Evolutionary conservation across 2,888 invertebrate species (phyloP).

Genomic region (Agonopterix alstromeriana): DNA sequence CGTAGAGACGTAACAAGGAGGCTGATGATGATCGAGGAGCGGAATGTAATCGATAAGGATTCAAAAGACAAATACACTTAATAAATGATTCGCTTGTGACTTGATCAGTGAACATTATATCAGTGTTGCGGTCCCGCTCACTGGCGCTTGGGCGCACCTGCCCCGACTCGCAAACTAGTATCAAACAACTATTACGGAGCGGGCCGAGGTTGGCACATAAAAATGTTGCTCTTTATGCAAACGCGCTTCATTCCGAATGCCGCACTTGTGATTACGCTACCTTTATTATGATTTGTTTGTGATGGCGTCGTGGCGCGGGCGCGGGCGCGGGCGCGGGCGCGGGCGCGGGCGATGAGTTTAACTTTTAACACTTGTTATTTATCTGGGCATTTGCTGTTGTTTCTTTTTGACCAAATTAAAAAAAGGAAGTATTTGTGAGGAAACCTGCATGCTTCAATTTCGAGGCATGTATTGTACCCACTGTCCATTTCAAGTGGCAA

Average conservation of each 20-base stretch:
- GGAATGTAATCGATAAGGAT: too few species aligned
- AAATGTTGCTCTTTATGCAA: constrained; percentile 15
- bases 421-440: too few species aligned
- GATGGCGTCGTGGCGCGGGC: not conserved
- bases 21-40: too few species aligned
- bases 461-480: too few species aligned
- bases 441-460: too few species aligned
- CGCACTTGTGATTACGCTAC: not conserved
- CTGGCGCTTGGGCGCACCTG: constrained; percentile 10
- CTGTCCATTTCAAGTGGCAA: too few species aligned
- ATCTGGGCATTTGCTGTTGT: too few species aligned
- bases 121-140: constrained; percentile 1
- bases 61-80: not conserved
- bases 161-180: constrained; percentile 10
- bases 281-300: not conserved
- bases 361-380: too few species aligned
- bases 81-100: not conserved
- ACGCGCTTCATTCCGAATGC: constrained; percentile 1
- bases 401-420: too few species aligned
- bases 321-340: too few species aligned
- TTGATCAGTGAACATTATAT: not conserved
- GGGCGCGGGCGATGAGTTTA: too few species aligned
- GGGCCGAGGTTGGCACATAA: constrained; percentile 1
- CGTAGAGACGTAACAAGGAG: too few species aligned
- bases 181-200: constrained; percentile 16